Percentiles rank a stretch among this genome's conserved stretches.
phyloP scores from a whole-genome alignment of 2,113 vertebrate genomes.

The Rhizomys pruinosus region DNA sequence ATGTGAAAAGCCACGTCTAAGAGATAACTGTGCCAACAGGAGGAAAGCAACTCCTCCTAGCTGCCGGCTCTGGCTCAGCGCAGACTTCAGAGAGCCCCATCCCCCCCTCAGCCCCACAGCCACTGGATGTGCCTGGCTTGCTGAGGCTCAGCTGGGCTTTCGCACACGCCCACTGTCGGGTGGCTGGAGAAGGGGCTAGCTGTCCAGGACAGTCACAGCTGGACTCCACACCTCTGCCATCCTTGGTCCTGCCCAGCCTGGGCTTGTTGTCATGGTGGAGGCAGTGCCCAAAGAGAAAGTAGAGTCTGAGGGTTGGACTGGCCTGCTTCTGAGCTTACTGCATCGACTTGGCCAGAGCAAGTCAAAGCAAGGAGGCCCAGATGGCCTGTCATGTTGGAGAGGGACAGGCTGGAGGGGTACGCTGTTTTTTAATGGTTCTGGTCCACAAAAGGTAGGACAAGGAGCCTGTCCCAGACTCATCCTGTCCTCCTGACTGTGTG shows the following conservation, averaged over 20 bases:
- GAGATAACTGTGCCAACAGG: too few species aligned
- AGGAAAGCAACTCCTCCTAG: background rate
- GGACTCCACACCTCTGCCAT: background rate
- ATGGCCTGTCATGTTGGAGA: background rate
- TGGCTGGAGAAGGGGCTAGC: background rate
- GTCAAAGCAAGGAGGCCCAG: background rate
- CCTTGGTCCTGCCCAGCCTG: background rate
- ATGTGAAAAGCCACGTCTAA: too few species aligned
- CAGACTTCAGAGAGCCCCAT: too few species aligned
- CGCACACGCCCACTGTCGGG: too few species aligned
- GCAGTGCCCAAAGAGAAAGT: background rate
- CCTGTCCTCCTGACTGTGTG: background rate
- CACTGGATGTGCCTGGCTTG: background rate
- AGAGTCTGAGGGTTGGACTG: background rate
- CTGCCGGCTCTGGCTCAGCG: background rate
- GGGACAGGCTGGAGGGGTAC: background rate
- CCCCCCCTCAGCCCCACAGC: too few species aligned
- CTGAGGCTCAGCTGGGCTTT: background rate
- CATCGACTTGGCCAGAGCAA: background rate
- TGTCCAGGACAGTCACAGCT: background rate
- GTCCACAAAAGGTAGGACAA: background rate
- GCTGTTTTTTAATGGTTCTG: too few species aligned
- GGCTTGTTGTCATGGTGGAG: background rate
- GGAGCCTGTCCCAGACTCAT: accelerated
- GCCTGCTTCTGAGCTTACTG: background rate